Evolutionary conservation across 2,797 vertebrate species (phyloP), one percentile per base, ranked within the genome.

Genomic region (Megaceryle alcyon): DNA sequence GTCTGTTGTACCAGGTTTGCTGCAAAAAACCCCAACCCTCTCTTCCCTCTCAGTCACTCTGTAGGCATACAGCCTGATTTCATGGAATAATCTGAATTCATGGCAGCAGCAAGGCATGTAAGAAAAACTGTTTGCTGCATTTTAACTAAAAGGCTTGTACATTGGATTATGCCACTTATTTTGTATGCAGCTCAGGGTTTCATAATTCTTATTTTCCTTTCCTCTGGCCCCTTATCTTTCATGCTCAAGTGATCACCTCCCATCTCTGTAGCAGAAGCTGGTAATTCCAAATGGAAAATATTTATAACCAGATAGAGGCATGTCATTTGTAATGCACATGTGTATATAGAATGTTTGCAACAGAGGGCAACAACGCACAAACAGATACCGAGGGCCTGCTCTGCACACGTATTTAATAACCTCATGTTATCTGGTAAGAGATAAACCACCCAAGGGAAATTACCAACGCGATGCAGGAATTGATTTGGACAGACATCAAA

Each of bases 391-490:
- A 84, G 28, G 73, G 37, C 35, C 66, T 92, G 82, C 61, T 77
- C 70, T 65, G 41, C 86, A 79, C 79, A 72, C 2, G 1, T 89
- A 79, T 83, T 90, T 94, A 94, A 95, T 93, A 94, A 91, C 81
- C 57, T 91, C 22, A 8, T 46, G 78, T 92, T 94, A 95, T 93
- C 88, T 80, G 37, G 53, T 71, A 93, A 88, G 5, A 92, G 88
- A 93, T 87, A 90, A 95, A 82, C 68, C 60, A 61, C 86, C 46
- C 81, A 71, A 87, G 81, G 90, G 95, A 93, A 96, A 97, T 95
- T 85, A 94, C 65, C 73, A 82, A 49, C 0, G 2, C 23, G 75
- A 93, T 78, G 78, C 68, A 93, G 49, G 60, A 91, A 94, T 33
- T 95, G 75, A 92, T 94, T 80, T 86, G 70, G 63, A 82, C 33